These are phyloP conservation scores for Orthonychiurus folsomi DNA, from an alignment of 2,888 invertebrate species.

Conservation along the genomic window DNA sequence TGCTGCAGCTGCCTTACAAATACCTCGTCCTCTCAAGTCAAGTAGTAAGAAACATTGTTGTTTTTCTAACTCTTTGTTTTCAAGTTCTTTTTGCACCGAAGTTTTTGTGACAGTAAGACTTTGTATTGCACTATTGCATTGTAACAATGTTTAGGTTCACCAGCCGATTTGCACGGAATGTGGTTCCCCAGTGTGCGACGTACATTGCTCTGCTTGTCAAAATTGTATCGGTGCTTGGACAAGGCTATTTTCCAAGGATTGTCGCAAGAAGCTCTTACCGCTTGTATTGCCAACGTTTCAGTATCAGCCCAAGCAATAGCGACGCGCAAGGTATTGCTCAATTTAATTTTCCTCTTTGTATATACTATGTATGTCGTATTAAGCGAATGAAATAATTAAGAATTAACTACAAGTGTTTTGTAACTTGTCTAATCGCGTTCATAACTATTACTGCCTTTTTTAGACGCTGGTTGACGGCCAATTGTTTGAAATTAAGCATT, in stretches of 20 bases:
- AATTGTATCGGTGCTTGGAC: slow-evolving; percentile 86
- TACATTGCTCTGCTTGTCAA: slow-evolving; percentile 86
- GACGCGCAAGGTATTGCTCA: slow-evolving; percentile 52
- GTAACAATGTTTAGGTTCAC: slow-evolving; percentile 54
- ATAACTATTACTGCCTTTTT: slow-evolving; percentile 39
- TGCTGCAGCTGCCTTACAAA: slow-evolving; percentile 43
- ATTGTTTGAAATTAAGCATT: slow-evolving; percentile 95
- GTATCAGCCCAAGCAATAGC: slow-evolving; percentile 71
- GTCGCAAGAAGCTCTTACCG: slow-evolving; percentile 87
- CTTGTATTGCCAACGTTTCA: slow-evolving; percentile 83
- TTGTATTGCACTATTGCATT: slow-evolving; percentile 8
- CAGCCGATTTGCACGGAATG: slow-evolving; percentile 97
- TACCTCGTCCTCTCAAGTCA: slow-evolving; percentile 47
- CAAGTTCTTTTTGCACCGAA: background rate
- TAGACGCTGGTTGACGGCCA: slow-evolving; percentile 79
- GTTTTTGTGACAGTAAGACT: background rate
- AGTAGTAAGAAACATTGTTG: slow-evolving; percentile 44
- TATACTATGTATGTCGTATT: too few relatives aligned
- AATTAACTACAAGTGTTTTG: too few relatives aligned
- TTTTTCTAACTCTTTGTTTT: background rate
- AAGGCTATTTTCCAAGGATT: slow-evolving; percentile 91
- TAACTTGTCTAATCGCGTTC: too few relatives aligned
- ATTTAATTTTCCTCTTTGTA: too few relatives aligned
- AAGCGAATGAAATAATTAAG: too few relatives aligned
- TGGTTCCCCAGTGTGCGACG: slow-evolving; percentile 98